Base-by-base conservation (phyloP, 2,888 invertebrate species). In the Lordiphosa fenestrarum region DNA sequence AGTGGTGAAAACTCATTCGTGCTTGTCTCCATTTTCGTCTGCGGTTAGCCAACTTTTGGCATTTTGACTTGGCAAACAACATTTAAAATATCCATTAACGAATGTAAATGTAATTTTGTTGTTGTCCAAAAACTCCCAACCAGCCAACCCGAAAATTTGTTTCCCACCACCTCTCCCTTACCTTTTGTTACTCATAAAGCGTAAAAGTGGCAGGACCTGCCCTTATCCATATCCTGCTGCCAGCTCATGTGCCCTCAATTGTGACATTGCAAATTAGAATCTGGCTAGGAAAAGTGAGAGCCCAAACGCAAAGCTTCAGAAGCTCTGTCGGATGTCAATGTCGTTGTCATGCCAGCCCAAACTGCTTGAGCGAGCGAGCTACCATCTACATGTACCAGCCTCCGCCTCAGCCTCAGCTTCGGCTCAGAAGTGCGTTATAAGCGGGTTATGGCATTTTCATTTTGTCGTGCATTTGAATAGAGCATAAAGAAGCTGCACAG, bases 361-460 rank as follows among this genome's bases (percentile, higher is more conserved):
- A 48, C 37, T 53, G 47, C 44, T 40, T 30, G 7, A 25, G 25
- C 25, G 25, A 25, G 25, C 25, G 25, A 25, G 25, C 25, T 25
- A 25, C 25, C 51, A 39, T n/a, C 15, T 30, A 12, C n/a, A 37
- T 51, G 13, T 59, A 37, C 19, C 30, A 21, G 40, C 36, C 25
- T 4, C 30, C 15, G n/a, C 19, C 15, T 15, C 15, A 21, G 40
- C 36, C 25, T 4, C 30, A 23, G n/a, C 19, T 15, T 21, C 40
- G 15, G 6, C 37, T 61, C 51, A 56, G 46, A 33, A 69, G 66
- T 73, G 66, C 59, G 69, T 66, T 66, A 70, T 82, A 82, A 82
- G 84, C 84, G 74, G 71, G 68, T 82, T 71, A 82, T 62, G 69
- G 68, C 47, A 69, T 78, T 73, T 71, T 70, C 65, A 66, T 63